Evolutionary conservation across 1,140 invertebrate genomes (phyloP), one percentile per base, ranked within the genome.

Genomic region (Pogonomyrmex barbatus): DNA sequence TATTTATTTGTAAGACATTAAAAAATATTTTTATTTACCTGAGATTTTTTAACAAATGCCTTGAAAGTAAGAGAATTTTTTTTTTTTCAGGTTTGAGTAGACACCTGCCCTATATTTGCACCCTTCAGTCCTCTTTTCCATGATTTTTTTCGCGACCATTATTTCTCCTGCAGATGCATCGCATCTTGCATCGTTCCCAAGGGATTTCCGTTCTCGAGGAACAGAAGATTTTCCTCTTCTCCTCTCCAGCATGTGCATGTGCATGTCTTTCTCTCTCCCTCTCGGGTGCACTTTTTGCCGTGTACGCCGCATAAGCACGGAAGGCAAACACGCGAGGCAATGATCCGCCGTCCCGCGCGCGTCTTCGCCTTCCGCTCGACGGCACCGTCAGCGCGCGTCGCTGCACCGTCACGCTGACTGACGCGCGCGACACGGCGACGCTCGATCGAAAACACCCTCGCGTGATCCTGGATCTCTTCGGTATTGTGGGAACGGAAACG

Each of bases 241-340:
- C 30, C n/a, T 65, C 42, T 78, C 30, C 8, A 0, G 3, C 39
- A 10, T 62, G 4, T 42, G 62, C 36, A 63, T 8, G 14, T 63
- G 8, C 14, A 10, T 17, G 58, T 50, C 36, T 42, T 4, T 42
- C n/a, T 81, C 50, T 62, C 14, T 70, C 17, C n/a, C 42, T n/a
- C n/a, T 9, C 14, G 1, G 12, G 24, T 2, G 39, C 39, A n/a
- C 5, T 71, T 58, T 82, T 82, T 71, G 63, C 30, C 52, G 10
- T 45, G 4, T 33, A 71, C 39, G 42, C 39, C 17, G n/a, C 47
- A 68, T 54, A 81, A 82, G 67, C 52, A 58, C 79, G 52, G 36
- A 82, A 71, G 30, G 79, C 79, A 60, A 73, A 60, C 52, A 82
- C 54, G 78, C 39, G 52, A 81, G n/a, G 33, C 65, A 50, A 81